Base-by-base conservation (phyloP, 2,888 invertebrate genomes). In the Stenotaenia linearis region DNA sequence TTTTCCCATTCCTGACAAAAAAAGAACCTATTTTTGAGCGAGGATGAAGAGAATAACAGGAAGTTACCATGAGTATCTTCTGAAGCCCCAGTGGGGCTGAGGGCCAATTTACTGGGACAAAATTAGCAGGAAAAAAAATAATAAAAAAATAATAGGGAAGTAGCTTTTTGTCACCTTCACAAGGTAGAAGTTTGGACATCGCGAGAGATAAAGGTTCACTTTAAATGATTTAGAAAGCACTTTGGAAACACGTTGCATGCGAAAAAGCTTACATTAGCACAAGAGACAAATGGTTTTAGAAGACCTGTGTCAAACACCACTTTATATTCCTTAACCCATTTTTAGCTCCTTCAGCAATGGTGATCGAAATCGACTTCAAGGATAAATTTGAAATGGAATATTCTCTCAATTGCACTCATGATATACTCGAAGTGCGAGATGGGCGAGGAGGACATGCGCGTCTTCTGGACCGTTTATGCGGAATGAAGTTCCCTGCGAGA, bases 391-490 rank as follows among this genome's bases (percentile, higher is more conserved):
- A 91, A 82, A 88, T 95, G 82, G 94, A 94, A 85, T 87, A 88
- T 12, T 88, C 89, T 45, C 89, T 90, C 45, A 88, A 89, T 79
- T 95, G 95, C 86, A 90, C 90, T 86, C 92, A 92, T 87, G 95
- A 95, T 87, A 93, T 89, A 86, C 88, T 95, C 82, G 94, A 94
- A 87, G 90, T 95, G 79, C 90, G 94, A 79, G 93, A 95, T 85
- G 95, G 95, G 0, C 91, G 92, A 84, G 93, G 93, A 7, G 93
- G 91, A 87, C 91, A 91, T 81, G 89, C 89, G 81, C 40, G 37
- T 18, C 86, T 89, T 81, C 86, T 92, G 81, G 90, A 90, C n/a
- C 89, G 88, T 83, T 92, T 88, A 85, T 95, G 94, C 85, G 93
- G 93, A 79, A 88, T 89, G 79, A 88, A 89, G 79, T 92, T 91